Base-by-base conservation (phyloP, 2,113 vertebrate species). In the Todiramphus chloris region DNA sequence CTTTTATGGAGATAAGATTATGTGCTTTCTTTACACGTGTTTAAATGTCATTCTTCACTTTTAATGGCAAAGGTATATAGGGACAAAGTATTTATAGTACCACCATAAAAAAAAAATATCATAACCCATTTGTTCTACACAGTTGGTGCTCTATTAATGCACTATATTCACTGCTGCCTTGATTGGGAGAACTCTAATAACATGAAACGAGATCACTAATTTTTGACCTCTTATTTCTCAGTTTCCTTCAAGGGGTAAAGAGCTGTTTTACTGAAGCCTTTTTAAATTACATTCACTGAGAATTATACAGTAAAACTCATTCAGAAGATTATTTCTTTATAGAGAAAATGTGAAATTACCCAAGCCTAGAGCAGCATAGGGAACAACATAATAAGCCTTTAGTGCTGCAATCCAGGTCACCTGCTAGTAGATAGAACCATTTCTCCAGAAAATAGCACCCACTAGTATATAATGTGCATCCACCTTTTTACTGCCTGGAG, bases 141-240 rank as follows among this genome's bases (percentile, higher is more conserved):
- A 25, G 83, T 41, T 83, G 83, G 43, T 84, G 44, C 48, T 86
- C n/a, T 68, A 68, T 93, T 79, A 91, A 56, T 55, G 55, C 23
- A 41, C 35, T 72, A 63, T 48, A 68, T 86, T 89, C n/a, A 19
- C 66, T 20, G 27, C 39, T 60, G 51, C 66, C 56, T 53, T 64
- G 55, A 89, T 84, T 11, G 10, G 48, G 41, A 35, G 19, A 96
- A 89, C 89, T 79, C 88, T 89, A 95, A 64, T 81, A 89, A 91
- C 28, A 33, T n/a, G 67, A 93, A 95, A 79, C 21, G 53, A 91
- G 86, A 93, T 78, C 90, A 82, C 86, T 96, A 66, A 94, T 93
- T 95, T 93, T 69, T 89, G 21, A 69, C 77, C 44, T 84, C 83
- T 53, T 87, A n/a, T 16, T 91, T 91, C 73, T 92, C 76, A 25